Conservation (phyloP, 2,113 vertebrate species). For the Scortum barcoo region DNA sequence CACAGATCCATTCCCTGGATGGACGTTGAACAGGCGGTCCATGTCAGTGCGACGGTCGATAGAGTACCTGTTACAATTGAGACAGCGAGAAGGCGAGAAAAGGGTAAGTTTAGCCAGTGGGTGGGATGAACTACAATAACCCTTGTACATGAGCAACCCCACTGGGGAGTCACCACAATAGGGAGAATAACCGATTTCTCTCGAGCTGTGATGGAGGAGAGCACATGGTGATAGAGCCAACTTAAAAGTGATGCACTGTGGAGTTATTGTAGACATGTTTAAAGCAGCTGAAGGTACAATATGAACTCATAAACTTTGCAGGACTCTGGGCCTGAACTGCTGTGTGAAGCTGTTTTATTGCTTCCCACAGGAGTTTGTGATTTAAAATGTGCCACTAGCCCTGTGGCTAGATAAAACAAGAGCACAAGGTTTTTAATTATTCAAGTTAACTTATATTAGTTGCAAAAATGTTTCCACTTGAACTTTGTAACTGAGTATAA, state of each 20-base stretch:
- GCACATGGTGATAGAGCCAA: neutral
- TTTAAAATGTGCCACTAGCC: neutral
- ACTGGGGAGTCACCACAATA: neutral
- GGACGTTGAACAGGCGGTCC: constrained; percentile 93
- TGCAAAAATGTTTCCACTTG: neutral
- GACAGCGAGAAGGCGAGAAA: constrained; percentile 1
- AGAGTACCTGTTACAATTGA: constrained; percentile 87
- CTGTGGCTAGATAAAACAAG: neutral
- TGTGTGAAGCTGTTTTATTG: neutral
- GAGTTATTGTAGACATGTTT: neutral
- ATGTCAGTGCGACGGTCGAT: constrained; percentile 94
- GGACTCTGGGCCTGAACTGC: neutral
- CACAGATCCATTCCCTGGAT: constrained; percentile 93
- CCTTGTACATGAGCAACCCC: neutral
- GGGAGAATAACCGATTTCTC: constrained; percentile 6
- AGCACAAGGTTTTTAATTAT: neutral
- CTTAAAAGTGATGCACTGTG: neutral
- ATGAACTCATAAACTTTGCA: constrained; percentile 2
- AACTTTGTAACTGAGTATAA: neutral
- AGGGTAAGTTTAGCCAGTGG: neutral
- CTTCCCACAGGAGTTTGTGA: neutral
- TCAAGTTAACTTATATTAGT: neutral
- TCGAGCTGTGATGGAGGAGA: neutral
- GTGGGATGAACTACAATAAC: neutral
- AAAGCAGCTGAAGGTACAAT: neutral